Evolutionary conservation across 2,797 vertebrate genomes (phyloP).

Genomic region (Forpus xanthops): DNA sequence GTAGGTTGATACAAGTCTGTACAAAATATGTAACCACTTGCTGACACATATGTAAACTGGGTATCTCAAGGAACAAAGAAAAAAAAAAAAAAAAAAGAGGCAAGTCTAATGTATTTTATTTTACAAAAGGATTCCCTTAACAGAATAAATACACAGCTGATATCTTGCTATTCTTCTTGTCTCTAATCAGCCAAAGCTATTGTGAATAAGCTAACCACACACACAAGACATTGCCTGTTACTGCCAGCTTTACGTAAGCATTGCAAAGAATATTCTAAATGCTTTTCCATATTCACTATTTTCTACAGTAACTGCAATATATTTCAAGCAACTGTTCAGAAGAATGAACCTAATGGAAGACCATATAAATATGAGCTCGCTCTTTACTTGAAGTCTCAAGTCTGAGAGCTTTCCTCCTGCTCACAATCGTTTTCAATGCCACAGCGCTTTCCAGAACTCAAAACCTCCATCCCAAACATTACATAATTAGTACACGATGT

Average conservation of each 20-base stretch:
- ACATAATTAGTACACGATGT: accelerated
- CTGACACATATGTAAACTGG: accelerated
- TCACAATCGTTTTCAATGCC: not conserved
- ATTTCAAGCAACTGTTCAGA: not conserved
- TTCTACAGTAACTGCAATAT: not conserved
- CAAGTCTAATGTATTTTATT: not conserved
- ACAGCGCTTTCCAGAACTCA: not conserved
- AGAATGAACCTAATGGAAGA: not conserved
- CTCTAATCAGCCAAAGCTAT: not conserved
- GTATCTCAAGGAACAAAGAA: not conserved
- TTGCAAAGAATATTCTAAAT: not conserved
- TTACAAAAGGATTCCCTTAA: not conserved
- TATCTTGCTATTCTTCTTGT: not conserved
- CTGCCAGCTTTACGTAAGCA: not conserved
- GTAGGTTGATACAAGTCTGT: not conserved
- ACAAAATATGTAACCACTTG: not conserved
- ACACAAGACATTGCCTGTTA: not conserved
- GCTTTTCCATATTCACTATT: not conserved
- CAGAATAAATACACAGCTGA: not conserved
- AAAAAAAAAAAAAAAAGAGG: not conserved
- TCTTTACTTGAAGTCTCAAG: not conserved
- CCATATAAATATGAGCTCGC: not conserved
- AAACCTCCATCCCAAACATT: not conserved
- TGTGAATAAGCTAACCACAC: not conserved
- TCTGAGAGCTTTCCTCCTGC: not conserved